Percentiles rank a stretch among this genome's conserved stretches.
These are phyloP conservation scores for Cichladusa arquata DNA, from an alignment of 2,113 vertebrate genomes.

Conservation along the genomic window DNA sequence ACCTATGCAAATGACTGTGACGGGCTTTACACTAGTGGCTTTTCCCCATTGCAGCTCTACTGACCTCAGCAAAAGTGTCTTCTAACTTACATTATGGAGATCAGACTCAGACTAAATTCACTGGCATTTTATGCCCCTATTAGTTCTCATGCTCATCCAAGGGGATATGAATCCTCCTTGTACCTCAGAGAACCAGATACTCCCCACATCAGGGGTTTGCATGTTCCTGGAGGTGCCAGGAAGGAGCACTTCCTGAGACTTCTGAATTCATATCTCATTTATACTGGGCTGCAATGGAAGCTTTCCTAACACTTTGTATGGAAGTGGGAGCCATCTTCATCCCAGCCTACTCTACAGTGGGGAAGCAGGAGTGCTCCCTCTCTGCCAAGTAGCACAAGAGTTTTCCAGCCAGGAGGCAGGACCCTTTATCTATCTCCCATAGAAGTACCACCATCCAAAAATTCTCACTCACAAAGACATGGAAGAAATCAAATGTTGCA, in stretches of 20 bases:
- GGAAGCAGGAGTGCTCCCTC: not conserved
- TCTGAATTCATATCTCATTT: not conserved
- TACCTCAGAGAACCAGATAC: not conserved
- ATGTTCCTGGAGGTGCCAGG: not conserved
- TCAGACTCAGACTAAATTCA: not conserved
- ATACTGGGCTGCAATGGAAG: not conserved
- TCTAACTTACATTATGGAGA: not conserved
- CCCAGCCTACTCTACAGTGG: not conserved
- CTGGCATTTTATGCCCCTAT: not conserved
- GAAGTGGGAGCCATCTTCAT: not conserved
- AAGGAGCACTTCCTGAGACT: not conserved
- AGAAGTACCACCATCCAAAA: not conserved
- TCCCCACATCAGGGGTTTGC: not conserved
- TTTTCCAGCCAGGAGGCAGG: not conserved
- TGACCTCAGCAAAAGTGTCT: not conserved
- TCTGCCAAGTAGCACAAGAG: rapidly evolving
- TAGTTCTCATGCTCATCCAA: not conserved
- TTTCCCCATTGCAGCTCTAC: not conserved
- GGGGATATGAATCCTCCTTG: not conserved
- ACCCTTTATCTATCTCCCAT: not conserved
- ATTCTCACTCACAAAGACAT: not conserved
- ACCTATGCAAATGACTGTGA: not conserved
- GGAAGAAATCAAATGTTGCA: not conserved
- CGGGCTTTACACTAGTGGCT: not conserved
- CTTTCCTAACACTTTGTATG: not conserved